A percentile compares a stretch with the other conserved stretches of the same genome.
Conservation (phyloP, 2,113 vertebrate species). For the Rynchops niger region DNA sequence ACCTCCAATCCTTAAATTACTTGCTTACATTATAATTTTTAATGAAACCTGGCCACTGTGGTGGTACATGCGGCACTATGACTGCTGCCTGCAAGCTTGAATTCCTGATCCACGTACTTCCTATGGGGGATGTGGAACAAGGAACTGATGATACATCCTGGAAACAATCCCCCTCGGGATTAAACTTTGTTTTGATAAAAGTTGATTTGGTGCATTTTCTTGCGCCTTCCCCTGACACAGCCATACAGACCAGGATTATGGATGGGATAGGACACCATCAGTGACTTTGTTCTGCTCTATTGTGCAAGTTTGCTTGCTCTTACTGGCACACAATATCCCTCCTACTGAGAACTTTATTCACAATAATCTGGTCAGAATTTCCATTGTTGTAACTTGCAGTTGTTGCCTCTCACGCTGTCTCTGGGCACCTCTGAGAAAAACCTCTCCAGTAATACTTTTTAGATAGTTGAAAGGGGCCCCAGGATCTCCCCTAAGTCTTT, state of each 20-base stretch:
- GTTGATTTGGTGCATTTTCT: not conserved
- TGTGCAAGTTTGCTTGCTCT: not conserved
- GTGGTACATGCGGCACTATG: not conserved
- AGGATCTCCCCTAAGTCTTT: not conserved
- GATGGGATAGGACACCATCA: not conserved
- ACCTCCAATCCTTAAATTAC: slow-evolving; percentile 36
- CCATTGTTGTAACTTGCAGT: not conserved
- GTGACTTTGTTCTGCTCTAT: fast-evolving
- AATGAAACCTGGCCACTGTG: not conserved
- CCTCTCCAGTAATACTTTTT: not conserved
- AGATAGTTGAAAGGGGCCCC: fast-evolving
- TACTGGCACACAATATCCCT: fast-evolving
- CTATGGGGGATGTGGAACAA: not conserved
- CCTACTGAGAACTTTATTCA: not conserved
- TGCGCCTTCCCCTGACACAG: not conserved
- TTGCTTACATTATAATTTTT: not conserved
- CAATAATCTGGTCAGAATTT: fast-evolving
- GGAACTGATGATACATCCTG: not conserved
- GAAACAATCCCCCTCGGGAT: slow-evolving; percentile 13
- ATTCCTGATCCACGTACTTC: not conserved
- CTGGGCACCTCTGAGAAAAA: not conserved
- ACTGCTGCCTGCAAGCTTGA: not conserved
- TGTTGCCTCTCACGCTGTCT: not conserved
- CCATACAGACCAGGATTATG: not conserved
- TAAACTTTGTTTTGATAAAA: not conserved